Evolutionary conservation across 2,888 invertebrate species (phyloP).

Genomic region (Escarpia spicata): DNA sequence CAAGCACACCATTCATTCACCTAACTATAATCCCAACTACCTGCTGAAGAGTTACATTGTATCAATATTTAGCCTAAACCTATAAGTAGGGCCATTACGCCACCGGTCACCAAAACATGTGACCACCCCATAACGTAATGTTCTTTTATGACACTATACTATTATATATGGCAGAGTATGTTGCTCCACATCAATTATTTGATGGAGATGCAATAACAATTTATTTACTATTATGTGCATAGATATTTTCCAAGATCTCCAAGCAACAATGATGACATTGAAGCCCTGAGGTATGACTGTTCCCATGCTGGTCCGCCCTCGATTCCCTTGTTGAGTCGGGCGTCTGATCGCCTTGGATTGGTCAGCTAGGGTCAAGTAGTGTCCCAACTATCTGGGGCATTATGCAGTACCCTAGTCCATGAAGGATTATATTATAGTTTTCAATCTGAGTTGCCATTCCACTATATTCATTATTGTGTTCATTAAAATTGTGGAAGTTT

Average conservation of each 20-base stretch:
- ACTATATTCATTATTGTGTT: neutral
- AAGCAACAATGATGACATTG: neutral
- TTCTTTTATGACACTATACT: no score
- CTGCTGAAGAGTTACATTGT: no score
- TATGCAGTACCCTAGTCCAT: neutral
- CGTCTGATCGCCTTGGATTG: neutral
- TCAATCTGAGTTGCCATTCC: neutral
- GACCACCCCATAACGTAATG: no score
- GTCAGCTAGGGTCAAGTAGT: neutral
- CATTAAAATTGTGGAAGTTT: neutral
- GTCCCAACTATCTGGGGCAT: neutral
- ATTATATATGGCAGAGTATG: no score
- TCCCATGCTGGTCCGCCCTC: neutral
- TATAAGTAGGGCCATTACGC: no score
- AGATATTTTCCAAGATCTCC: neutral
- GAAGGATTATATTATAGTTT: neutral
- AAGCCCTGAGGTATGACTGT: neutral
- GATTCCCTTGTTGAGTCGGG: slow-evolving; percentile 6
- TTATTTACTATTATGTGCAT: neutral
- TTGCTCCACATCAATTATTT: no score
- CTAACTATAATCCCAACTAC: no score
- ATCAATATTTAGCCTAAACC: no score
- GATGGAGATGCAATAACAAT: no score
- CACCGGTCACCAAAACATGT: no score
- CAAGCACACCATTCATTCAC: no score